phyloP scores from a whole-genome alignment of 1,140 invertebrate species.

The Macrobrachium nipponense region DNA sequence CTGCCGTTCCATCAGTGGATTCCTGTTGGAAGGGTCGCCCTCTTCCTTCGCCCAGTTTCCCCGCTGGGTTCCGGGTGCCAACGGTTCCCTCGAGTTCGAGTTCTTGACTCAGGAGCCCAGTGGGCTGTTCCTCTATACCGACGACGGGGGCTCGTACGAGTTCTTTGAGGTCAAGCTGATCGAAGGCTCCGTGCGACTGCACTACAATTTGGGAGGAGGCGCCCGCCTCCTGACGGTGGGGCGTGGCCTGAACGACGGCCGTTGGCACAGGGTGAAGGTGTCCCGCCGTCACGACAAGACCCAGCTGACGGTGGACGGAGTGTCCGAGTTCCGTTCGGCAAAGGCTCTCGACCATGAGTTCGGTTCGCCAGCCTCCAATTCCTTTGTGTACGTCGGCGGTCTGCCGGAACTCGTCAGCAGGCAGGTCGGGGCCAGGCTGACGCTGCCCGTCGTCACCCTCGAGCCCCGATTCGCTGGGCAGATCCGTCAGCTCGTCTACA shows the following conservation, averaged over 20 bases:
- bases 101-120: conserved; percentile 92
- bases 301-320: conserved; percentile 83
- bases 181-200: conserved; percentile 85
- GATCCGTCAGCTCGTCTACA: conserved; percentile 87
- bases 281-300: conserved; percentile 80
- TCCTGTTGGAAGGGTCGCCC: conserved; percentile 79
- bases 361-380: conserved; percentile 88
- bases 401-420: conserved; percentile 92
- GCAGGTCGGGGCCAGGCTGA: conserved; percentile 77
- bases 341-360: conserved; percentile 70
- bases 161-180: conserved; percentile 96
- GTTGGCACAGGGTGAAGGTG: conserved; percentile 87
- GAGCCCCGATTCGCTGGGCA: conserved; percentile 88
- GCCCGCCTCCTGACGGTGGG: conserved; percentile 89
- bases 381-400: conserved; percentile 91
- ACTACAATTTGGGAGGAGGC: conserved; percentile 88
- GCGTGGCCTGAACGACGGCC: conserved; percentile 85
- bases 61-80: conserved; percentile 88
- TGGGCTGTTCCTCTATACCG: conserved; percentile 89
- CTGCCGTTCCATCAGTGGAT: conserved; percentile 51
- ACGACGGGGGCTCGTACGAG: conserved; percentile 93
- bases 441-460: conserved; percentile 89
- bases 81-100: conserved; percentile 90
- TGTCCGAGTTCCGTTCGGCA: conserved; percentile 75
- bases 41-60: conserved; percentile 90